Evolutionary conservation across 2,113 vertebrate species (phyloP).

Genomic region (Nymphicus hollandicus): DNA sequence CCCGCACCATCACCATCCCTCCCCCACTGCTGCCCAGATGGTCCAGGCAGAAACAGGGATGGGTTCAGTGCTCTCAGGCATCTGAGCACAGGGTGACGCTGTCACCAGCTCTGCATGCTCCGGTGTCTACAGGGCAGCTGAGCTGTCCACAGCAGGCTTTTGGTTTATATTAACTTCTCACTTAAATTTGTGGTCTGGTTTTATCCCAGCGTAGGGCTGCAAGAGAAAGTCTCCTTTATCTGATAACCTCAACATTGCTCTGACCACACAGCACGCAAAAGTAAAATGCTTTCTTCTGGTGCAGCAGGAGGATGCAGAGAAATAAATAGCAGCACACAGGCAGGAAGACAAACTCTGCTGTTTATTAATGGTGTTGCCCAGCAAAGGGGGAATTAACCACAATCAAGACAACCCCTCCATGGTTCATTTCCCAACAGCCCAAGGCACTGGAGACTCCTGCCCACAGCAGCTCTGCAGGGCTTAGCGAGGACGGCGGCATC

Average conservation of each 20-base stretch:
- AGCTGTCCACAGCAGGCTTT: not conserved
- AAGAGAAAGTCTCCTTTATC: not conserved
- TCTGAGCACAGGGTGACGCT: not conserved
- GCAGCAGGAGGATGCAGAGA: not conserved
- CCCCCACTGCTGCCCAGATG: not conserved
- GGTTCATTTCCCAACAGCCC: rapidly evolving
- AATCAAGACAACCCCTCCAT: rapidly evolving
- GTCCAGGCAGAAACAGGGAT: not conserved
- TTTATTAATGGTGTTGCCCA: not conserved
- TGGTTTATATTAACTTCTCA: not conserved
- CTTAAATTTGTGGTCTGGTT: not conserved
- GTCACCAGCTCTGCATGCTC: not conserved
- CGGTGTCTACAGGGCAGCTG: not conserved
- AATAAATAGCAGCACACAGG: not conserved
- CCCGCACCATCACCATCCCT: not conserved
- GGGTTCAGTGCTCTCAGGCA: not conserved
- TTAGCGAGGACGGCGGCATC: not conserved
- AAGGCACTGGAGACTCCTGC: not conserved
- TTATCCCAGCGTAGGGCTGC: not conserved
- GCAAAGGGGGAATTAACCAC: not conserved
- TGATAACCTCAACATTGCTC: not conserved
- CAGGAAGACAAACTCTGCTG: not conserved
- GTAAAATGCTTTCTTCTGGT: not conserved
- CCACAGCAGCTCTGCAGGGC: rapidly evolving
- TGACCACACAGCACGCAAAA: not conserved